Base-by-base conservation (phyloP, 2,113 vertebrate genomes). In the Daboia siamensis region DNA sequence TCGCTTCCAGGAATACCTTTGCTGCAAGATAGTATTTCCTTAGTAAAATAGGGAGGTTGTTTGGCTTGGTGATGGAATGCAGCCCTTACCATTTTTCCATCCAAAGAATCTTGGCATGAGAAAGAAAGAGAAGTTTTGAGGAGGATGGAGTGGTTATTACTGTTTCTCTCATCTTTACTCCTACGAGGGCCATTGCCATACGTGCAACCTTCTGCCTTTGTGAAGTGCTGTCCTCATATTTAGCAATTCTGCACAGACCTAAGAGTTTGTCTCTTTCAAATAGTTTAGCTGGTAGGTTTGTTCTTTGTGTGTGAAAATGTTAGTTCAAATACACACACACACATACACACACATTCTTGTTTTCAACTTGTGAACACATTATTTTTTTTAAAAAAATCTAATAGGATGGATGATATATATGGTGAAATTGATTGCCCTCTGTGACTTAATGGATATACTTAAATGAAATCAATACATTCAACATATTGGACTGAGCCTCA, bases 61-160 rank as follows among this genome's bases (percentile, higher is more conserved):
- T 93, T 93, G 86, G 88, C 64, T 90, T 90, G 90, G 56, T 86
- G 84, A 64, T 93, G 92, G 92, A 93, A 90, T 93, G 92, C 88
- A 93, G 86, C 90, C 56, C 56, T 64, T 52, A 85, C 44, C 29
- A 48, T 86, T 93, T 64, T 93, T 89, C 86, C 88, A 90, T 93
- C 80, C 80, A 86, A 86, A 61, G 46, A 93, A 93, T 93, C 56
- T 90, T 93, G 92, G 92, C 92, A 90, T 13, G 2, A 8, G n/a
- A 86, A 26, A 86, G 46, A 26, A 86, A 86, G 24, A 10, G 26
- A 33, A 90, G 86, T 39, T 86, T 59, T 51, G 56, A 90, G 64
- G 57, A 90, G 88, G 80, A 80, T 86, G 56, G 56, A 39, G 57
- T 20, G 29, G 74, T 54, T 90, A 86, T 93, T 90, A 90, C 46